Conservation (phyloP, 2,888 invertebrate genomes). For the Electrophaes corylata region DNA sequence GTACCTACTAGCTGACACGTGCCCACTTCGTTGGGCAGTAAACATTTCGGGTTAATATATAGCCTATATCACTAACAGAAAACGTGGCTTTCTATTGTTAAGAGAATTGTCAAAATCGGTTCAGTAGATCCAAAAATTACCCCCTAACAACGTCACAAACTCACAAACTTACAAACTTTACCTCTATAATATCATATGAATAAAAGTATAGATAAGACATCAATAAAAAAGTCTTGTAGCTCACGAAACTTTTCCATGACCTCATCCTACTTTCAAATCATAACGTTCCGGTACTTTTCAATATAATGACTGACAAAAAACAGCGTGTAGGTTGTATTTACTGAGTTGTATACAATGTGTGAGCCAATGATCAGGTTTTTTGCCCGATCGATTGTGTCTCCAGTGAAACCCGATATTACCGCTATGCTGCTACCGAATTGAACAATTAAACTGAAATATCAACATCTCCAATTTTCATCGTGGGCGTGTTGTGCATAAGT, state of each 20-base stretch:
- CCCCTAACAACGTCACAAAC: no score
- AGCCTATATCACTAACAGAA: no score
- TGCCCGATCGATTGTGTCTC: conserved; percentile 27
- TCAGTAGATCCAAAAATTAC: no score
- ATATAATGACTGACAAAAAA: conserved; percentile 28
- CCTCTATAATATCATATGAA: no score
- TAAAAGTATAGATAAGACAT: conserved; percentile 19
- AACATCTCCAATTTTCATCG: conserved; percentile 33
- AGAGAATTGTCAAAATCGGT: no score
- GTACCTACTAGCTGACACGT: no score
- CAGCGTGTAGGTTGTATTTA: conserved; percentile 24
- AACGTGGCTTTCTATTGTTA: no score
- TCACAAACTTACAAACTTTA: no score
- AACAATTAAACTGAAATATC: conserved; percentile 40
- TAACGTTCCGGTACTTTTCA: conserved; percentile 23
- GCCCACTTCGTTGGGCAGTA: no score
- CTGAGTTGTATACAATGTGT: conserved; percentile 20
- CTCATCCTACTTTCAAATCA: conserved; percentile 30
- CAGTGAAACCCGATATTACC: conserved; percentile 27
- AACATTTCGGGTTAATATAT: no score
- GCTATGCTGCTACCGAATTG: conserved; percentile 37
- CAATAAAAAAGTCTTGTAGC: conserved; percentile 1
- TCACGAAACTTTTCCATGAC: conserved; percentile 21
- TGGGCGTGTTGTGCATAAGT: conserved; percentile 38
- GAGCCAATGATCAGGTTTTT: conserved; percentile 27